phyloP scores from a whole-genome alignment of 2,888 invertebrate species.

The Suillia variegata region DNA sequence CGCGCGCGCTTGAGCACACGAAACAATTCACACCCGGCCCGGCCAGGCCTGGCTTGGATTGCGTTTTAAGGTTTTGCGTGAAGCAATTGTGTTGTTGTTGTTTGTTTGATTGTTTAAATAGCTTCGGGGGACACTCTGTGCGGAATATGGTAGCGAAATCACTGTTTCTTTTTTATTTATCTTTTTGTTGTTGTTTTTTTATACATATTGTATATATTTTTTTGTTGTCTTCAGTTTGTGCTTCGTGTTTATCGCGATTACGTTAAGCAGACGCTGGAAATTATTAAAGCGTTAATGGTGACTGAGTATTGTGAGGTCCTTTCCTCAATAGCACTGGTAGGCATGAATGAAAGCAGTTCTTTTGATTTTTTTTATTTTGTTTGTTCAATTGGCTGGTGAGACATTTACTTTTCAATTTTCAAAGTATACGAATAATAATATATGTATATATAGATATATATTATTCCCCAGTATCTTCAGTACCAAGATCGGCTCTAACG shows the following conservation, averaged over 20 bases:
- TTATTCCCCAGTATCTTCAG: no score
- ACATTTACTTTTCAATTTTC: no score
- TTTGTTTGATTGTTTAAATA: conserved; percentile 16
- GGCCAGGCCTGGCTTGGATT: not conserved
- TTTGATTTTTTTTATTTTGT: no score
- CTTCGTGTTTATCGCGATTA: conserved; percentile 6
- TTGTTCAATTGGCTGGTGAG: no score
- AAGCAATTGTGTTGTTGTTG: not conserved
- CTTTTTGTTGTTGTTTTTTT: no score
- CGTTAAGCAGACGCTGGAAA: not conserved
- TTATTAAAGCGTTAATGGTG: conserved; percentile 1
- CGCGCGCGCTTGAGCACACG: not conserved
- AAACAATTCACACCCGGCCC: conserved; percentile 4
- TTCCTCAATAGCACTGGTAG: not conserved
- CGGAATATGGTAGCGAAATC: conserved; percentile 32
- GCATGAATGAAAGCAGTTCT: not conserved
- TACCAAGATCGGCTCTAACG: no score
- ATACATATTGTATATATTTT: no score
- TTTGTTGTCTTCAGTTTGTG: no score
- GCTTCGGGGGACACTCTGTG: conserved; percentile 34
- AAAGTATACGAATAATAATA: no score
- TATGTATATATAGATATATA: no score
- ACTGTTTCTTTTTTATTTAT: not conserved
- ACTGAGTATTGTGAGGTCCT: conserved; percentile 6
- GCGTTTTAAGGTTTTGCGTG: not conserved